Conservation (phyloP, 2,797 vertebrate genomes). For the Falco novaeseelandiae region DNA sequence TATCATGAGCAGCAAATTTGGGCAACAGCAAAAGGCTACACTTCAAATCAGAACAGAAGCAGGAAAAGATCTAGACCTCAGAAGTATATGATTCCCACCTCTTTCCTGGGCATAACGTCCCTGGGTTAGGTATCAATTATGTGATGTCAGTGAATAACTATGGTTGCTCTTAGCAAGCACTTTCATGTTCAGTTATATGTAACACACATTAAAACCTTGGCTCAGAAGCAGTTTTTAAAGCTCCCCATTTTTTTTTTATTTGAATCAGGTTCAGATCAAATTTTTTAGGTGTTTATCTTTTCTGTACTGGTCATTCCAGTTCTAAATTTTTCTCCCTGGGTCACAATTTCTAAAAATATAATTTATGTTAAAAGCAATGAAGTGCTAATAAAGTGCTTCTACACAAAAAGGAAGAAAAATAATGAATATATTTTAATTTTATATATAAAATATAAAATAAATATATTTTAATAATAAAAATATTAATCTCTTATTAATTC, state of each 20-base stretch:
- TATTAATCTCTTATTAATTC: too few species aligned
- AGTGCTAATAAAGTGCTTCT: not conserved
- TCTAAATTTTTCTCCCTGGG: not conserved
- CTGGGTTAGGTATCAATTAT: not conserved
- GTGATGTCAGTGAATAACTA: not conserved
- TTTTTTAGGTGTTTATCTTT: not conserved
- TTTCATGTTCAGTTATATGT: not conserved
- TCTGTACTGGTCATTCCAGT: not conserved
- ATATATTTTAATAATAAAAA: too few species aligned
- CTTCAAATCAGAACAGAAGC: not conserved
- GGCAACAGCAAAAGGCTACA: not conserved
- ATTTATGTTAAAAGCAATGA: not conserved
- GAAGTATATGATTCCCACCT: not conserved
- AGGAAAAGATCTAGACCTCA: not conserved
- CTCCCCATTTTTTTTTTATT: fast-evolving
- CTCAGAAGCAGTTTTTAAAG: not conserved
- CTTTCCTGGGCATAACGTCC: not conserved
- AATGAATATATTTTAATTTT: not conserved
- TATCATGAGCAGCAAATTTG: not conserved
- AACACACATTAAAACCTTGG: not conserved
- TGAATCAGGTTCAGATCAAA: not conserved
- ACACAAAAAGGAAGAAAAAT: not conserved
- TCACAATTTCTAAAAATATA: not conserved
- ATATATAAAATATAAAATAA: too few species aligned
- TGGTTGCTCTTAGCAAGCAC: not conserved